Base-by-base conservation (phyloP, 2,888 invertebrate species). In the Andrena dorsata region DNA sequence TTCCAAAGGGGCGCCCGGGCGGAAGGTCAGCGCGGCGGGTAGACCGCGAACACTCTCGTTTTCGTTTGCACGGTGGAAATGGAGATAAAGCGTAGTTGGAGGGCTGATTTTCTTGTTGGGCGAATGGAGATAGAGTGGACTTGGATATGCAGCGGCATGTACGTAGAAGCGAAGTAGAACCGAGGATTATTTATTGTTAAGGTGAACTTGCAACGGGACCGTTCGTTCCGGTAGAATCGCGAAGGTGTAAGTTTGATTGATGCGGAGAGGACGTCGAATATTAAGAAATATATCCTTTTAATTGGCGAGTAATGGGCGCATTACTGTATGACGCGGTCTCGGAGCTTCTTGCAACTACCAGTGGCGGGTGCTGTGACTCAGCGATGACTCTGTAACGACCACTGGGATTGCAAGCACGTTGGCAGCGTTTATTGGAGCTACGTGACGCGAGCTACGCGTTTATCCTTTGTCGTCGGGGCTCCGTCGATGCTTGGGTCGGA, bases 401-500 rank as follows among this genome's bases (percentile, higher is more conserved):
- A 20, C 23, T 23, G 26, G 23, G 23, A 51, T 63, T 63, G 72
- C 32, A 23, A 8, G 61, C 35, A 49, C 49, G 26, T n/a, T 71
- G 49, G 61, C 49, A 49, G 51, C 49, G 71, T 61, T 61, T 61
- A 71, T 71, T 32, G 71, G 49, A 28, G n/a, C 56, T 61, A 58
- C 69, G 69, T 70, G 72, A 72, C 35, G 23, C 41, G 56, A 13
- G 41, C 13, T 41, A 56, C 35, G 47, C 49, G 47, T 28, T 47
- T 35, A 61, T 35, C 28, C 61, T 61, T 35, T 61, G n/a, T 32
- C n/a, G 32, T 20, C 8, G 32, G 23, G 56, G 20, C 23, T 56
- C 26, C 56, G 0, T 56, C 51, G 20, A 51, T 16, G 41, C 16
- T 51, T 8, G 51, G 51, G 51, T 51, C 0, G 56, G 56, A 56